Base-by-base conservation (phyloP, 2,888 invertebrate genomes). In the Pemphredon lugubris region DNA sequence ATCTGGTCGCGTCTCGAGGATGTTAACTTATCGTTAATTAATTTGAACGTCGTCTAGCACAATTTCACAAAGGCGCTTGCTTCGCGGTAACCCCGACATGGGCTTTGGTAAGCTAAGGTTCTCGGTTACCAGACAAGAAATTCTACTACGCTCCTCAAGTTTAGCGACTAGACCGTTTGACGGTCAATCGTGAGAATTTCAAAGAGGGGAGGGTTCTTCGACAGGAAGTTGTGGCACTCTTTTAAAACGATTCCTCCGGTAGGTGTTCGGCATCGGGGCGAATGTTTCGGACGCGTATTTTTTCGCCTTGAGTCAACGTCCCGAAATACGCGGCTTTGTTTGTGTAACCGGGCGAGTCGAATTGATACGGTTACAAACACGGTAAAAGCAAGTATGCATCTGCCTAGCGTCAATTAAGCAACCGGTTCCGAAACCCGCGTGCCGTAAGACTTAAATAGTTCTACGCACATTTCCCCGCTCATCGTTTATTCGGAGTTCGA, bases 401-500 rank as follows among this genome's bases (percentile, higher is more conserved):
- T 86, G 86, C 74, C 80, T 84, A 84, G 83, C 78, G 82, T 86
- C 86, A 86, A 86, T 86, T 84, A 84, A 75, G 73, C 75, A 69
- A 81, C 80, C 75, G 57, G 79, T 77, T 71, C n/a, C 67, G 77
- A 69, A 26, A 63, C 72, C 42, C 65, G 65, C 61, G 73, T 69
- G 73, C 59, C n/a, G n/a, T 51, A 72, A 68, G 79, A 82, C 75
- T 75, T 79, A 84, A 85, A 84, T 80, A 83, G 77, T 80, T 75
- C 71, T 78, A 67, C 59, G 57, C 64, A 42, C 58, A 55, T 47
- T 65, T 50, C 42, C 40, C 39, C 32, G 44, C 53, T 47, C 48
- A 50, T 34, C 70, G 50, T 60, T 34, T 37, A 54, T 20, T 32
- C 21, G 23, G 32, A 20, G 23, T 63, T 60, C 63, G 55, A 37